Base-by-base conservation (phyloP, 2,797 vertebrate species). In the Oophaga sylvatica region DNA sequence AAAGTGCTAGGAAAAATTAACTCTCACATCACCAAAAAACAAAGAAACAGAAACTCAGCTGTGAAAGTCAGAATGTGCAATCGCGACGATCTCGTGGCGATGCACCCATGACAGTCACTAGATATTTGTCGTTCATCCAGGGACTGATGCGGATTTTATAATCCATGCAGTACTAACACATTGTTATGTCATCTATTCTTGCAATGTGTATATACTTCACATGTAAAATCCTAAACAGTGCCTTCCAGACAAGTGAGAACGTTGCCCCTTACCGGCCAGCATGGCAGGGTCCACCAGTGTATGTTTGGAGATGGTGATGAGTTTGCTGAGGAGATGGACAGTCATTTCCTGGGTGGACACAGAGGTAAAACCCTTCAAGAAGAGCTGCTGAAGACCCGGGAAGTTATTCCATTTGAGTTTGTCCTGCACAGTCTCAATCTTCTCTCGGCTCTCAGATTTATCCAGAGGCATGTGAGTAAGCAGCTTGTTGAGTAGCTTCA, bases 291-390 rank as follows among this genome's bases (percentile, higher is more conserved):
- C 98, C 85, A 99, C 96, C 90, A 99, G 92, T 0, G 96, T 93
- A 88, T 99, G 97, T 63, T 96, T 95, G 88, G 97, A 99, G 87
- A 99, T 96, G 0, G 96, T 96, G 90, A 99, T 98, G 90, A 99
- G 98, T 92, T 97, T 99, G 92, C 98, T 97, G 90, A 99, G 97
- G 87, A 99, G 96, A 91, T 99, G 97, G 91, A 99, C 96, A 77
- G 98, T 99, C 94, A 99, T 97, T 94, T 99, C 98, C 90, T 99
- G 98, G 0, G 98, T 99, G 19, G 97, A 97, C 3, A 96, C 94
- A 9, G 98, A 99, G 93, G 98, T 99, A 94, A 99, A 99, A 88
- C 98, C 98, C 93, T 99, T 99, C 5, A 99, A 94, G 93, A 99
- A 98, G 89, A 99, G 97, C 91, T 99, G 97, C 90, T 99, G 97